Evolutionary conservation across 2,113 vertebrate genomes (phyloP), one percentile per base, ranked within the genome.

Genomic region (Xiphophorus couchianus): DNA sequence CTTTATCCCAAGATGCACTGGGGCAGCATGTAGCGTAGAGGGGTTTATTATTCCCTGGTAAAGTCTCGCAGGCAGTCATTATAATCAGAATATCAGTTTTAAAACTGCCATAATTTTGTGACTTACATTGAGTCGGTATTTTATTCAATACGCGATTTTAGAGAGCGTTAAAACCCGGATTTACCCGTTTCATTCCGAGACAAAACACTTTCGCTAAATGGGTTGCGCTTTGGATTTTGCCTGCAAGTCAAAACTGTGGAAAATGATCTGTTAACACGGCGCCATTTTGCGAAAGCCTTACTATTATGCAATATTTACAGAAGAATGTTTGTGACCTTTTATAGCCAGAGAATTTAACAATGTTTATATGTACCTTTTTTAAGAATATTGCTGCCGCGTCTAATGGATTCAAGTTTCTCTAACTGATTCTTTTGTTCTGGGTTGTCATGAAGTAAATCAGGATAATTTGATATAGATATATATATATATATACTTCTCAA

Each of bases 1-100:
- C 93, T 93, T 91, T 83, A 69, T 93, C 93, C 93, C 93, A 91
- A 51, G 19, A 93, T 93, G 93, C 90, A 89, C 29, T 54, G 78
- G 28, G 63, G 69, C 62, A 11, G 3, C 2, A 0, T 22, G 1
- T 25, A 15, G 17, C 78, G 83, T 70, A 85, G 80, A 29, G 0
- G 80, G 83, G 77, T 44, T 0, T 0, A 0, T 64, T 4, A 0
- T 0, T 39, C 30, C 73, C 69, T 0, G 10, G 11, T 1, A 62
- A 81, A 79, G 61, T 0, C 73, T 84, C 5, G 27, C 78, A 88
- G 85, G 83, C 51, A 66, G 3, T 13, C 19, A 12, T 39, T 11
- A 15, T n/a, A 6, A 37, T 12, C 5, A 25, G 25, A 58, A 58
- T n/a, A 48, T 19, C 14, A 25, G 17, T 54, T 58, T 58, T 58